Percentiles rank a stretch among this genome's conserved stretches.
These are phyloP conservation scores for Brachionus manjavacas DNA, from an alignment of 1,140 invertebrate species.

Conservation along the genomic window DNA sequence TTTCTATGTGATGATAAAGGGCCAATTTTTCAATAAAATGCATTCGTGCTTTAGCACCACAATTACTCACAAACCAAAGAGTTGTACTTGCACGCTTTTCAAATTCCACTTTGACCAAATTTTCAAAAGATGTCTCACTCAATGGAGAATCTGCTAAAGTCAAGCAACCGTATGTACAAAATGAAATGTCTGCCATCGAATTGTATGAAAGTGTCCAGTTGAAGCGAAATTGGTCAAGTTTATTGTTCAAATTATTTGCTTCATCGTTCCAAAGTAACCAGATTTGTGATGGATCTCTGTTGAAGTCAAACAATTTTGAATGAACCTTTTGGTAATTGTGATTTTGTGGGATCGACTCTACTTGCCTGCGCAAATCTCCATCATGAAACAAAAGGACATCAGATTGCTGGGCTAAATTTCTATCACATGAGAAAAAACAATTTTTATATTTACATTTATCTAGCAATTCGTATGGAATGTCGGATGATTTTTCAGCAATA, in stretches of 20 bases:
- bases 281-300: neutral
- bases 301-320: neutral
- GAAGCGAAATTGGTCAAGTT: neutral
- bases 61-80: constrained; percentile 94
- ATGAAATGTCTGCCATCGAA: neutral
- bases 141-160: neutral
- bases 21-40: constrained; percentile 78
- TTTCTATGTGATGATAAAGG: constrained; percentile 81
- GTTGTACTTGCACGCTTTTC: constrained; percentile 57
- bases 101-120: neutral
- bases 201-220: constrained; percentile 23
- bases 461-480: neutral
- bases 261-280: constrained; percentile 41
- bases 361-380: neutral
- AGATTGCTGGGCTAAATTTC: neutral
- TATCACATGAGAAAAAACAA: constrained; percentile 28
- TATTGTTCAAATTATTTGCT: neutral
- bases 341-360: neutral
- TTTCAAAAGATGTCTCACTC: neutral
- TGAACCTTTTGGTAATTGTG: neutral
- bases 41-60: constrained; percentile 75
- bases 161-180: constrained; percentile 24
- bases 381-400: constrained; percentile 32
- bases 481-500: neutral
- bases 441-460: constrained; percentile 33